Conservation (phyloP, 2,888 invertebrate genomes). For the Agrochola macilenta region DNA sequence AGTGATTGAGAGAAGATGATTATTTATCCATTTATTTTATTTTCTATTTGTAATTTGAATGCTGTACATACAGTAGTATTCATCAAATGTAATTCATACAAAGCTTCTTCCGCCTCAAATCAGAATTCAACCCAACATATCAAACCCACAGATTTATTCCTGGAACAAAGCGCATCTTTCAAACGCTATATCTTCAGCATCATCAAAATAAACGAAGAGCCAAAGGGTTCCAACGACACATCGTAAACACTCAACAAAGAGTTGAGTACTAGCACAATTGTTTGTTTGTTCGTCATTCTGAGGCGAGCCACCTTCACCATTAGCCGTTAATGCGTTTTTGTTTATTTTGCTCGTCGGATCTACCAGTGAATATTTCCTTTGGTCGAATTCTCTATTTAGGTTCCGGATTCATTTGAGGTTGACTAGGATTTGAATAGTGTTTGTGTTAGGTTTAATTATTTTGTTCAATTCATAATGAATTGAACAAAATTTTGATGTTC, state of each 20-base stretch:
- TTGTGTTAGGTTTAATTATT: not conserved
- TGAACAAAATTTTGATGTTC: not conserved
- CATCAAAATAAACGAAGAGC: conserved; percentile 60
- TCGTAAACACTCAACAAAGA: conserved; percentile 62
- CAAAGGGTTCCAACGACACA: conserved; percentile 46
- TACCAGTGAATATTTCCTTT: conserved; percentile 63
- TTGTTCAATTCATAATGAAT: not conserved
- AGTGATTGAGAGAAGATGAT: not conserved
- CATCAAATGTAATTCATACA: not conserved
- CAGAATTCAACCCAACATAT: conserved; percentile 26
- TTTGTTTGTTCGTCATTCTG: conserved; percentile 81
- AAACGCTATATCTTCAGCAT: conserved; percentile 46
- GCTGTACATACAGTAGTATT: not conserved
- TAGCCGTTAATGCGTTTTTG: conserved; percentile 83
- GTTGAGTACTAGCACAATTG: conserved; percentile 68
- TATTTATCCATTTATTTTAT: not conserved
- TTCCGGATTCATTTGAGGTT: conserved; percentile 24
- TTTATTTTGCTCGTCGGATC: conserved; percentile 69
- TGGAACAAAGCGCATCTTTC: conserved; percentile 61
- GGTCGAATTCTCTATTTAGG: conserved; percentile 39
- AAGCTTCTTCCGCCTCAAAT: not conserved
- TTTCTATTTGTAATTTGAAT: not conserved
- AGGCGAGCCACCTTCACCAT: conserved; percentile 82
- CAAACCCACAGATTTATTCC: conserved; percentile 48
- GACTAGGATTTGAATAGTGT: not conserved